Conservation (phyloP, 2,113 vertebrate species). For the Oriolus oriolus region DNA sequence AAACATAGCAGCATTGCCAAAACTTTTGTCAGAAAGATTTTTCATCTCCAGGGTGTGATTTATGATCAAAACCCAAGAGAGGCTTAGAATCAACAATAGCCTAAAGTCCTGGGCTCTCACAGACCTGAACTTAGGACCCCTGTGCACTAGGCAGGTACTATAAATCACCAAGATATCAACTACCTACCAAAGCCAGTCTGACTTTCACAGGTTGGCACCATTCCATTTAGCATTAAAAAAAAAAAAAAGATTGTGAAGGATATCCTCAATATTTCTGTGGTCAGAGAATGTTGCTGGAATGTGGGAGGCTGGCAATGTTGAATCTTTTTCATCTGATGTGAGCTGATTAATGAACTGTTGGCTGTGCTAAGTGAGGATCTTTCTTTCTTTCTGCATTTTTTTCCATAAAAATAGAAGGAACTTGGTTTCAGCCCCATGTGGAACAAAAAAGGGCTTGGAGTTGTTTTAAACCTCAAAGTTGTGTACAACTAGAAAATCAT, state of each 20-base stretch:
- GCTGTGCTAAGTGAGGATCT: not conserved
- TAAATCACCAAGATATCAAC: constrained; percentile 19
- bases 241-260: not conserved
- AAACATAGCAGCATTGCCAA: not conserved
- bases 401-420: not conserved
- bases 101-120: not conserved
- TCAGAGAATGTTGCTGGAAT: not conserved
- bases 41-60: constrained; percentile 18
- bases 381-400: not conserved
- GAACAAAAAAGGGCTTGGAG: not conserved
- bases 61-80: not conserved
- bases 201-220: not conserved
- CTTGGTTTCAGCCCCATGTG: not conserved
- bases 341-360: constrained; percentile 5
- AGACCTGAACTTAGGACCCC: not conserved
- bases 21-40: constrained; percentile 30
- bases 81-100: not conserved
- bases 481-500: not conserved
- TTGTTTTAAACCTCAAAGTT: not conserved
- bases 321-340: constrained; percentile 1
- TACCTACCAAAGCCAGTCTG: not conserved
- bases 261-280: not conserved
- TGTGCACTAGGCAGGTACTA: not conserved
- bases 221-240: not conserved
- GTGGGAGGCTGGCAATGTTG: not conserved